A percentile compares a stretch with the other conserved stretches of the same genome.
phyloP scores from a whole-genome alignment of 2,113 vertebrate species.

The Eulemur macaco region DNA sequence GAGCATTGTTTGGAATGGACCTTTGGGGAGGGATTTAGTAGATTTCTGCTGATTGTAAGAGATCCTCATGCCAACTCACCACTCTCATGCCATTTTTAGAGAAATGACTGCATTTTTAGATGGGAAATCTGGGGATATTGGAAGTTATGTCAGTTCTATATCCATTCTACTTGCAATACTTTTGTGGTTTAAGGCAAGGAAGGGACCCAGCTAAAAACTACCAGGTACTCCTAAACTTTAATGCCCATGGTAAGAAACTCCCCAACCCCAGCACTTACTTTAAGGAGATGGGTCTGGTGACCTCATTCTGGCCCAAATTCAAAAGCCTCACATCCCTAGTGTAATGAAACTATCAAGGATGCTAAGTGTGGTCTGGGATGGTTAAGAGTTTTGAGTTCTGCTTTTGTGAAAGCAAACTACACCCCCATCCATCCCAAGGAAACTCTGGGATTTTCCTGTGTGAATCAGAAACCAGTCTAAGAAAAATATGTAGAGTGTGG shows the following conservation, averaged over 20 bases:
- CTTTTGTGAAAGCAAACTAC: neutral
- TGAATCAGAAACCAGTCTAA: neutral
- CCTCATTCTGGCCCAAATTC: slow-evolving; percentile 41
- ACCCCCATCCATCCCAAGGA: rapidly evolving
- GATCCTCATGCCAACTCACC: slow-evolving; percentile 57
- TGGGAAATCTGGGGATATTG: slow-evolving; percentile 73
- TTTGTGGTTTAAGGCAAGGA: neutral
- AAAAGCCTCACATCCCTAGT: neutral
- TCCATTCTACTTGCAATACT: slow-evolving; percentile 40
- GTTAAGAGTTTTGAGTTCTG: neutral
- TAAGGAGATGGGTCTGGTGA: slow-evolving; percentile 36
- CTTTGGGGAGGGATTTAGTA: slow-evolving; percentile 74
- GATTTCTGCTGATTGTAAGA: slow-evolving; percentile 75
- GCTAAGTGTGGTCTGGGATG: neutral
- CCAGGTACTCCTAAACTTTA: neutral
- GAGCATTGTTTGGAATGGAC: slow-evolving; percentile 70
- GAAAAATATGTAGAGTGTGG: neutral
- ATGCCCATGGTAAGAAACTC: neutral
- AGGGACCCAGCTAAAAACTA: neutral
- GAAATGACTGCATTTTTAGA: slow-evolving; percentile 83
- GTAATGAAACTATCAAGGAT: neutral
- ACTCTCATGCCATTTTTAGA: slow-evolving; percentile 75
- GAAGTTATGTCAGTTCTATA: slow-evolving; percentile 36
- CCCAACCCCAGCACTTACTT: neutral
- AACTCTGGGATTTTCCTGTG: neutral